These are phyloP conservation scores for Mesochorus sp. DNA, from an alignment of 2,888 invertebrate species.

Conservation along the genomic window DNA sequence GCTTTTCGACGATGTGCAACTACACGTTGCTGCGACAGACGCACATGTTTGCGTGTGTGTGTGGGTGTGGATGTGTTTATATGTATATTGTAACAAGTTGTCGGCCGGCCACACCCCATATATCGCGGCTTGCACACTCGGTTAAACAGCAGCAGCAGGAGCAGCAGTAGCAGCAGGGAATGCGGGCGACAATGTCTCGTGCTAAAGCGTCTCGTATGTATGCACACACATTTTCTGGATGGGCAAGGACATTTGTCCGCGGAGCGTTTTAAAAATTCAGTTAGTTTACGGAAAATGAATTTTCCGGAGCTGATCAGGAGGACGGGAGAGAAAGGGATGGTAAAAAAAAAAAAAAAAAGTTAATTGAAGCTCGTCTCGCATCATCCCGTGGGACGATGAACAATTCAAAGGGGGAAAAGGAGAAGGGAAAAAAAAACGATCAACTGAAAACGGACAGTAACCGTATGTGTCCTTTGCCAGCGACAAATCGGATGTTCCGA, in stretches of 20 bases:
- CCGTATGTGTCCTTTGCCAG: too few relatives aligned
- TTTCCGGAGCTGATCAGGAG: too few relatives aligned
- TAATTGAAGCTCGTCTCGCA: too few relatives aligned
- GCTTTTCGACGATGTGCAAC: not conserved
- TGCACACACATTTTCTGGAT: too few relatives aligned
- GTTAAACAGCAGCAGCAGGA: slow-evolving; percentile 12
- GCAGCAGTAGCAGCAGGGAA: too few relatives aligned
- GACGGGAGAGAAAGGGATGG: too few relatives aligned
- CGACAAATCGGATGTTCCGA: not conserved
- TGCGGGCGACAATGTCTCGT: slow-evolving; percentile 12
- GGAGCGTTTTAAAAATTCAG: too few relatives aligned
- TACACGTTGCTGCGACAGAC: not conserved
- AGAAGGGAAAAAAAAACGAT: not conserved
- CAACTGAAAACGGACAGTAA: not conserved
- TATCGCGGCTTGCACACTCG: slow-evolving; percentile 33
- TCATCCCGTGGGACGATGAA: not conserved
- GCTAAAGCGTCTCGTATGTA: not conserved
- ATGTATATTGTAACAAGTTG: not conserved
- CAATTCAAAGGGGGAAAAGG: too few relatives aligned
- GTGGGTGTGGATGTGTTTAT: too few relatives aligned
- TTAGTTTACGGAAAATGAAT: too few relatives aligned
- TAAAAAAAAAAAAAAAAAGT: too few relatives aligned
- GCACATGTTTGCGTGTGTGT: not conserved
- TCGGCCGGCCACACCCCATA: slow-evolving; percentile 20
- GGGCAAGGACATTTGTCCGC: too few relatives aligned